Evolutionary conservation across 2,888 invertebrate species (phyloP).

Genomic region (Philopedon plagiatum): DNA sequence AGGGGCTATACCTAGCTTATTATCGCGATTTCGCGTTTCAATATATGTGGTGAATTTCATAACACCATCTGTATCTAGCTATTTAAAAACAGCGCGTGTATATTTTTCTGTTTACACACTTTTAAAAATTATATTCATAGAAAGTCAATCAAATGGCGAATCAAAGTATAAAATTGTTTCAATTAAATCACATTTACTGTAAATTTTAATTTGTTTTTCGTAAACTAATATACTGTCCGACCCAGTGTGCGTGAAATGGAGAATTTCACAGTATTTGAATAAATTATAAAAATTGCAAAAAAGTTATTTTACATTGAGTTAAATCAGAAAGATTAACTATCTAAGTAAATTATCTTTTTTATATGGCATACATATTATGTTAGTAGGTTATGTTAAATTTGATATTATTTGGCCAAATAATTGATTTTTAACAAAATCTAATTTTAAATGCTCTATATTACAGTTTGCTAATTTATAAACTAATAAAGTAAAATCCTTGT

Average conservation of each 20-base stretch:
- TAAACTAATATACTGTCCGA: background rate
- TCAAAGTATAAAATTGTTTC: background rate
- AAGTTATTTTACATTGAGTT: background rate
- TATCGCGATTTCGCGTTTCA: too few relatives aligned
- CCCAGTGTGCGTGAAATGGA: slow-evolving; percentile 1
- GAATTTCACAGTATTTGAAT: slow-evolving; percentile 1
- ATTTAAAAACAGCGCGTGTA: too few relatives aligned
- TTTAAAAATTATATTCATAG: too few relatives aligned
- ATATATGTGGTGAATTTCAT: too few relatives aligned
- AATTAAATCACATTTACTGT: background rate
- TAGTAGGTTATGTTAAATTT: background rate
- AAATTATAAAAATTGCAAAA: slow-evolving; percentile 5
- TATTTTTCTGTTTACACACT: too few relatives aligned
- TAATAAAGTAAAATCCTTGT: slow-evolving; percentile 3
- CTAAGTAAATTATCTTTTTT: slow-evolving; percentile 1
- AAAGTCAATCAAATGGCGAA: background rate
- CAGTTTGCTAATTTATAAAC: background rate
- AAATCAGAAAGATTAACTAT: background rate
- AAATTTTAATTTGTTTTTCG: background rate
- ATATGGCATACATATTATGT: background rate
- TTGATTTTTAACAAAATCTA: background rate
- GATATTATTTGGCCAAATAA: background rate
- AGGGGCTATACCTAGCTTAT: too few relatives aligned
- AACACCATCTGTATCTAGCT: too few relatives aligned
- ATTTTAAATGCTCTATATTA: background rate